A percentile compares a stretch with the other conserved stretches of the same genome.
Evolutionary conservation across 30 jellyfish, hydroid and myxozoan genomes (phyloP).

Genomic region (Pelagia noctiluca): DNA sequence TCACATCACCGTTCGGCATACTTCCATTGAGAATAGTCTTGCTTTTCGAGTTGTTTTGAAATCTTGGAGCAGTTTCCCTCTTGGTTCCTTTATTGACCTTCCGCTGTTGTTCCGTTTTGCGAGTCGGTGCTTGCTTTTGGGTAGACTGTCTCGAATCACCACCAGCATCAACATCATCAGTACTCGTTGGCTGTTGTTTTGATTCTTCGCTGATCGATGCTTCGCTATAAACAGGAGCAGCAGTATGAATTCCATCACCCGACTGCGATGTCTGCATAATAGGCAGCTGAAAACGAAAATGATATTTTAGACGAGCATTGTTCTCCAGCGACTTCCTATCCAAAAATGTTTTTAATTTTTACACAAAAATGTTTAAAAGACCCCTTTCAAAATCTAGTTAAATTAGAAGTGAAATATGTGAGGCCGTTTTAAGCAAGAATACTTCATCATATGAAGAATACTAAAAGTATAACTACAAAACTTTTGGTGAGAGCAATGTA

Average conservation of each 20-base stretch:
- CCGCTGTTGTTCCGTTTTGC: slow-evolving; percentile 52
- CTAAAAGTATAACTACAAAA: no score
- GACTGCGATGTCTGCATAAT: not conserved
- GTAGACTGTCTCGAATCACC: slow-evolving; percentile 25
- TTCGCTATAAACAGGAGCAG: not conserved
- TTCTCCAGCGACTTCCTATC: no score
- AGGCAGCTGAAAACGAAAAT: not conserved
- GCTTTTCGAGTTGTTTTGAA: slow-evolving; percentile 45
- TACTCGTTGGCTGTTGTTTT: not conserved
- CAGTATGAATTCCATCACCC: not conserved
- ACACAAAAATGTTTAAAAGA: no score
- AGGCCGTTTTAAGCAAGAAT: no score
- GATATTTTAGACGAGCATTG: no score
- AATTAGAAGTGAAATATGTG: no score
- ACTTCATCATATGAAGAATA: no score
- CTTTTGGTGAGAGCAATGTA: no score
- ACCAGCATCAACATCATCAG: slow-evolving; percentile 20
- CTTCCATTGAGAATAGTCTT: slow-evolving; percentile 17
- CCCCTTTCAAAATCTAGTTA: no score
- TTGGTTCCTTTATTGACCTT: slow-evolving; percentile 69
- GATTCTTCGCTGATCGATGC: not conserved
- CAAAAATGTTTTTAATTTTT: no score
- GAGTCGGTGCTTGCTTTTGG: slow-evolving; percentile 30
- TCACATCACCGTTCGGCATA: slow-evolving; percentile 29
- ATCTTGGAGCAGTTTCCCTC: slow-evolving; percentile 73